These are phyloP conservation scores for Melanotaenia pygmaea DNA, from an alignment of 2,797 vertebrate species.

Conservation along the genomic window DNA sequence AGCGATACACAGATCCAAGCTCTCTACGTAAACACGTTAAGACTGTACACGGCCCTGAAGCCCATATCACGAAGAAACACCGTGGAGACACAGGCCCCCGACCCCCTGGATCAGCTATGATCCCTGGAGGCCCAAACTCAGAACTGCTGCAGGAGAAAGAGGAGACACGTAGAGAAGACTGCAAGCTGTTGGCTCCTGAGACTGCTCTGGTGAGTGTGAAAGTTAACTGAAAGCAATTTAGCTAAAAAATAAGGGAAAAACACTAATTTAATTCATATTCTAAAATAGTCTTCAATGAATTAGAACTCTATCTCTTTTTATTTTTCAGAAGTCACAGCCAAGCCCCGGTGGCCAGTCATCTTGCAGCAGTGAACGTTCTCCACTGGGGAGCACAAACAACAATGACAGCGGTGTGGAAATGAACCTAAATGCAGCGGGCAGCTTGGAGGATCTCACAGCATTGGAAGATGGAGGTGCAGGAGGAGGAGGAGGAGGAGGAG, in stretches of 20 bases:
- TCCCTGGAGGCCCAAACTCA: constrained; percentile 74
- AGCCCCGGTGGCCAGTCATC: constrained; percentile 95
- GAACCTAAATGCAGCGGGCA: constrained; percentile 93
- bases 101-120: constrained; percentile 74
- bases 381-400: constrained; percentile 94
- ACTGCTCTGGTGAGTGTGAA: constrained; percentile 83
- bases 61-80: constrained; percentile 97
- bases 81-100: constrained; percentile 89
- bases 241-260: not conserved
- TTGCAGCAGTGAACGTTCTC: constrained; percentile 96
- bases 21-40: constrained; percentile 97
- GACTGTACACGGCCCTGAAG: constrained; percentile 95
- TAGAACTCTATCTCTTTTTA: not conserved
- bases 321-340: constrained; percentile 90
- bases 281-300: not conserved
- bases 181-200: constrained; percentile 90
- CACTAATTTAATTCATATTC: not conserved
- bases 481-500: constrained; percentile 75
- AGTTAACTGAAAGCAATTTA: not conserved
- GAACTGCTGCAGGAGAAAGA: constrained; percentile 92
- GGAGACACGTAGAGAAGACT: constrained; percentile 87
- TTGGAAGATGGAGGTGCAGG: constrained; percentile 89
- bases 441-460: constrained; percentile 93
- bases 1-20: constrained; percentile 97
- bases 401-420: constrained; percentile 98